phyloP scores from a whole-genome alignment of 1,140 invertebrate genomes.

The Drosophila parabipectinata region DNA sequence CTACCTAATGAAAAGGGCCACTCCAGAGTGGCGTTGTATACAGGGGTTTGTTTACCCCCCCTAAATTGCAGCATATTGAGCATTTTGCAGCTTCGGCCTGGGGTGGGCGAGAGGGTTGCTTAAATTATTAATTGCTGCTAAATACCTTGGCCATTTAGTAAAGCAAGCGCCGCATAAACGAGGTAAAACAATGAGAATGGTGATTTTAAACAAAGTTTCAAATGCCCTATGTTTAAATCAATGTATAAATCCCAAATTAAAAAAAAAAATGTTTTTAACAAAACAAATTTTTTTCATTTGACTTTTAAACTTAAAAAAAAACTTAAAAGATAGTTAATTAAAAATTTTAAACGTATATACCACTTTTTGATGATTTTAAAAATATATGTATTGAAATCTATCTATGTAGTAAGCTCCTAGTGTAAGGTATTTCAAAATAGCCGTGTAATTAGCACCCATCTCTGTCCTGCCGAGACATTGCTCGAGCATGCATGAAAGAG shows the following conservation, averaged over 20 bases:
- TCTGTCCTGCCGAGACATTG: constrained; percentile 32
- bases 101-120: constrained; percentile 36
- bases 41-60: constrained; percentile 39
- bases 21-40: constrained; percentile 1
- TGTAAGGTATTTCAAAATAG: constrained; percentile 22
- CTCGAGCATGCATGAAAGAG: constrained; percentile 67
- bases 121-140: constrained; percentile 79
- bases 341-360: no score
- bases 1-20: constrained; percentile 68
- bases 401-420: neutral
- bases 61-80: constrained; percentile 81
- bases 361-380: no score
- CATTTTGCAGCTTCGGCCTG: constrained; percentile 45
- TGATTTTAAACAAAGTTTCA: neutral
- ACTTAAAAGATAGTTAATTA: no score
- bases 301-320: no score
- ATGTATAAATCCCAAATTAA: no score
- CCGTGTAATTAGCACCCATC: constrained; percentile 56
- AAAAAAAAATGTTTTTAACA: no score
- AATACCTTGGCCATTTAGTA: constrained; percentile 80
- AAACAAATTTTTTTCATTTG: no score
- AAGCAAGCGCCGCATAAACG: constrained; percentile 35
- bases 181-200: constrained; percentile 28
- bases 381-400: no score
- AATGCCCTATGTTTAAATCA: constrained; percentile 16